These are phyloP conservation scores for Hesperophylax magnus DNA, from an alignment of 1,140 invertebrate genomes.

Conservation along the genomic window DNA sequence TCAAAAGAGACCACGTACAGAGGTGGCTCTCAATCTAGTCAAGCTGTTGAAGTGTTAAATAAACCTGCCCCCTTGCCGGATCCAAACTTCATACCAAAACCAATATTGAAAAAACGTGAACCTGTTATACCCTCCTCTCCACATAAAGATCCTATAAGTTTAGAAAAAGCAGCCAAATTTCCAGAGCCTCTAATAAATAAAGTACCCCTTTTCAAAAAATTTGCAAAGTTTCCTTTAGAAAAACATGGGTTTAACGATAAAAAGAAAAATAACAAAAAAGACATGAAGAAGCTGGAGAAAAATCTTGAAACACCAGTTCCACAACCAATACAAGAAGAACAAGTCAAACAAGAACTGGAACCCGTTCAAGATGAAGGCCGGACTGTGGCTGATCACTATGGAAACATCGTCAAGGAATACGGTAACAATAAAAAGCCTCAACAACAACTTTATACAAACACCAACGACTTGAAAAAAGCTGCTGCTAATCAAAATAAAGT, in stretches of 20 bases:
- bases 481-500: conserved; percentile 65
- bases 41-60: conserved; percentile 71
- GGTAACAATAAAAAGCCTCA: conserved; percentile 71
- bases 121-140: conserved; percentile 49
- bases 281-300: conserved; percentile 53
- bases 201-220: conserved; percentile 67
- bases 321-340: conserved; percentile 16
- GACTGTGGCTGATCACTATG: conserved; percentile 84
- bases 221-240: conserved; percentile 67
- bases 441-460: conserved; percentile 73
- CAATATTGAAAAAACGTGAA: conserved; percentile 77
- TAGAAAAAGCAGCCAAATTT: conserved; percentile 64
- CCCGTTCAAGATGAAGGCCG: conserved; percentile 74
- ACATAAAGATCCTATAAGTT: conserved; percentile 23
- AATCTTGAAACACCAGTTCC: conserved; percentile 31
- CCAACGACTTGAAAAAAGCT: conserved; percentile 75
- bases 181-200: conserved; percentile 64
- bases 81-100: conserved; percentile 80
- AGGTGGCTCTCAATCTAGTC: conserved; percentile 63
- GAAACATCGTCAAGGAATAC: conserved; percentile 82
- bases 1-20: conserved; percentile 63
- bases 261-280: conserved; percentile 60
- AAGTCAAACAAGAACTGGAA: conserved; percentile 60
- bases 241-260: conserved; percentile 64
- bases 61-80: conserved; percentile 73